Evolutionary conservation across 2,888 invertebrate species (phyloP), one percentile per base, ranked within the genome.

Genomic region (Epirrita christyi): DNA sequence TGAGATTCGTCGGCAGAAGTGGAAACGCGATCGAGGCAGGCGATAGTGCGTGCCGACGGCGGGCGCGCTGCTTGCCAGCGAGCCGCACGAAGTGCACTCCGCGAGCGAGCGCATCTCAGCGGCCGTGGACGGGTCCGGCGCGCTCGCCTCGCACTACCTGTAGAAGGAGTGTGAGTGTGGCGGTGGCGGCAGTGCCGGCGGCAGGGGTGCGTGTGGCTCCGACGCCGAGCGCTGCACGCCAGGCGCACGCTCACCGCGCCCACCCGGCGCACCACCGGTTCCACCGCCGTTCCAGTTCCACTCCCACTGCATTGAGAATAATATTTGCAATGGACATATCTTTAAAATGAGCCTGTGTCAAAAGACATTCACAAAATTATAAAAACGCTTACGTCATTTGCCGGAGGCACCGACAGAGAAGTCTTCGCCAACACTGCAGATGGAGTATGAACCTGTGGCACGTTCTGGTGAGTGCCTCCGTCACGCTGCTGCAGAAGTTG

Each of bases 211-310:
- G 78, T 94, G 93, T 37, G 93, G 94, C 78, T 94, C 94, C 67
- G 93, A 94, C 42, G 93, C 93, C 37, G 94, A 94, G 13, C 94
- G 90, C 80, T 94, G 94, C 56, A 93, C 93, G 63, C 93, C 87
- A 42, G 93, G 93, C 59, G 93, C 81, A 64, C 86, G 88, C 55
- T 84, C 88, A 27, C 68, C 73, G 49, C 82, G 86, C 59, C 74
- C 81, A 11, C 72, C 29, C 74, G 45, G 71, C 69, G n/a, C 78
- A 67, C 53, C 70, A 10, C 74, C 75, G 9, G 10, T 5, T 0
- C 78, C 71, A 21, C 83, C 85, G 0, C 85, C 84, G 61, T 76
- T 86, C 88, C 91, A 89, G 68, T 80, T 87, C 89, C 88, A 89
- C 65, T 91, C 89, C 91, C 90, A 90, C 71, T 88, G 80, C 15